phyloP scores from a whole-genome alignment of 2,888 invertebrate species.

The Linnaemya vulpina region DNA sequence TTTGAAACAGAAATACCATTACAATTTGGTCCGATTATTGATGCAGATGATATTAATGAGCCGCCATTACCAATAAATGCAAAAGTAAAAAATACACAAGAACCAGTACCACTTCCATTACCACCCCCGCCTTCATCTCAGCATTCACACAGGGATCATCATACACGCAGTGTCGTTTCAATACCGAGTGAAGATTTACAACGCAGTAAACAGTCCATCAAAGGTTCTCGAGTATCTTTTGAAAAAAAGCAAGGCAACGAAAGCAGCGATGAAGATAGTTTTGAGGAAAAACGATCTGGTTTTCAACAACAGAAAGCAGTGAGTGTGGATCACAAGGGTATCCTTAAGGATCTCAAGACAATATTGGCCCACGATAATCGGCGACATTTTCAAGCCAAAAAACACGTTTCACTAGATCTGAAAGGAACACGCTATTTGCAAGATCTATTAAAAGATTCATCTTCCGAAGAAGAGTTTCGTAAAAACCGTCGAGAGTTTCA shows the following conservation, averaged over 20 bases:
- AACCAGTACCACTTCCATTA: constrained; percentile 76
- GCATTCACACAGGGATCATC: constrained; percentile 80
- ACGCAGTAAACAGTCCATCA: constrained; percentile 81
- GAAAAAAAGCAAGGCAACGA: constrained; percentile 77
- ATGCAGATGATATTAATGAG: constrained; percentile 76
- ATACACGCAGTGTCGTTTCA: constrained; percentile 78
- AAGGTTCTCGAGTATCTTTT: constrained; percentile 83
- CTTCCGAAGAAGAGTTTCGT: constrained; percentile 83
- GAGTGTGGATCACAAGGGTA: constrained; percentile 83
- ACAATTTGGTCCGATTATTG: constrained; percentile 79
- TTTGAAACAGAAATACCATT: constrained; percentile 78
- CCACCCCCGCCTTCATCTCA: constrained; percentile 81
- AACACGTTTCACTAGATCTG: constrained; percentile 83
- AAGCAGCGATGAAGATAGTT: constrained; percentile 83
- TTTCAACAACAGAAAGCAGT: constrained; percentile 83
- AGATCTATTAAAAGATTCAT: constrained; percentile 82
- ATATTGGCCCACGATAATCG: constrained; percentile 82
- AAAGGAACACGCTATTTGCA: constrained; percentile 82
- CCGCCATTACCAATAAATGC: constrained; percentile 73
- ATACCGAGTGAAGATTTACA: constrained; percentile 76
- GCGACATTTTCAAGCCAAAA: constrained; percentile 82
- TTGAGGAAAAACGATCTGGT: constrained; percentile 81
- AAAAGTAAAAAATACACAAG: constrained; percentile 75
- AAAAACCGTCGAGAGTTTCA: constrained; percentile 82
- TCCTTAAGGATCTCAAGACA: constrained; percentile 82